Evolutionary conservation across 2,888 invertebrate species (phyloP).

Genomic region (Orchesella flavescens): DNA sequence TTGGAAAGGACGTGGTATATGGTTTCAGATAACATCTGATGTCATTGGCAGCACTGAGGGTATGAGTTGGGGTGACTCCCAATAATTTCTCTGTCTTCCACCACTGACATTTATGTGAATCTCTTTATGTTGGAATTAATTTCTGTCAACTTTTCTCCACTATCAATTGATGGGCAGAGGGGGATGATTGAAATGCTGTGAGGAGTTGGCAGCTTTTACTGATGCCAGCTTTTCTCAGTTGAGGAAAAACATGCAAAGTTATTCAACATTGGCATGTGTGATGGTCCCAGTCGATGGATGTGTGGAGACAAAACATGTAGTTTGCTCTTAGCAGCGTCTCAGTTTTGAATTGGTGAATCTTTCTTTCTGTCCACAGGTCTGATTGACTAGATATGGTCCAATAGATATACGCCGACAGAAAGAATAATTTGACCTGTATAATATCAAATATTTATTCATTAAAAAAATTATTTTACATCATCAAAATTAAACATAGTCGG

Average conservation of each 20-base stretch:
- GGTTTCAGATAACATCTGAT: constrained; percentile 52
- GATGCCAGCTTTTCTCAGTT: background rate
- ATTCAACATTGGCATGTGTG: background rate
- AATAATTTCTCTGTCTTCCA: background rate
- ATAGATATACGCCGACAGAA: too few relatives aligned
- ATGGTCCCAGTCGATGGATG: too few relatives aligned
- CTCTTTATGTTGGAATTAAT: constrained; percentile 37
- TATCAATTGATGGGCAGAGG: background rate
- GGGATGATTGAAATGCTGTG: background rate
- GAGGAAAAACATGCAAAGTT: constrained; percentile 24
- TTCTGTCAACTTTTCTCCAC: constrained; percentile 35
- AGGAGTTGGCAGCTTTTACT: background rate
- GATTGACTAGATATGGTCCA: too few relatives aligned
- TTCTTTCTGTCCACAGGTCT: too few relatives aligned
- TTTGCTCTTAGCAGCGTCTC: too few relatives aligned
- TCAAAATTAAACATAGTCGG: too few relatives aligned
- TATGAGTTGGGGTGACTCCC: background rate
- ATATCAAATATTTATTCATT: too few relatives aligned
- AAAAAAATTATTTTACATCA: too few relatives aligned
- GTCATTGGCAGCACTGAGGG: constrained; percentile 24
- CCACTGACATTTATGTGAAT: constrained; percentile 27
- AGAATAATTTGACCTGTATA: too few relatives aligned
- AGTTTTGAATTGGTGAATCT: background rate
- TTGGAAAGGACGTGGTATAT: constrained; percentile 25
- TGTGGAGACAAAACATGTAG: background rate